Percentiles rank a stretch among this genome's conserved stretches.
Evolutionary conservation across 2,888 invertebrate genomes (phyloP).

Genomic region (Mimumesa dahlbomi): DNA sequence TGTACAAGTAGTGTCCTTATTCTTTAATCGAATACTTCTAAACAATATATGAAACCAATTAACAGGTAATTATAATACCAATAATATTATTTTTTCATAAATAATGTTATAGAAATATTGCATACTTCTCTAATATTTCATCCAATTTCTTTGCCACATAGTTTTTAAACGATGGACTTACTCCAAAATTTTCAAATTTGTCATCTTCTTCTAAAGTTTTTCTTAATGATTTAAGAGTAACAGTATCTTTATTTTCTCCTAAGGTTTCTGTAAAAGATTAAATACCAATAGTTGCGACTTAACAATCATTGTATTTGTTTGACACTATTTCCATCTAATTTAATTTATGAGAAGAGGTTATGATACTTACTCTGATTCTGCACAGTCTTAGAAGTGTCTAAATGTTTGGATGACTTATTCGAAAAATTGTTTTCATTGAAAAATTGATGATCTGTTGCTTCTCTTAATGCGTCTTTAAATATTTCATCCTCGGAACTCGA

Average conservation of each 20-base stretch:
- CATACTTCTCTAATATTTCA: constrained; percentile 68
- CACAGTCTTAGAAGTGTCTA: background rate
- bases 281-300: too few species aligned
- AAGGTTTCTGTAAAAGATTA: constrained; percentile 4
- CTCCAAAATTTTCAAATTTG: constrained; percentile 65
- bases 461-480: constrained; percentile 60
- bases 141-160: constrained; percentile 71
- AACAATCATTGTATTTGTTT: constrained; percentile 1
- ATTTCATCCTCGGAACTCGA: constrained; percentile 73
- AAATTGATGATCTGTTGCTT: constrained; percentile 70
- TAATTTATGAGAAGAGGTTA: constrained; percentile 24
- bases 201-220: constrained; percentile 45
- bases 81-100: background rate
- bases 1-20: background rate
- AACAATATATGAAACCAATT: constrained; percentile 18
- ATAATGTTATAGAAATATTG: constrained; percentile 1
- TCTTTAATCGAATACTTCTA: constrained; percentile 68
- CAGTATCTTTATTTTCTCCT: background rate
- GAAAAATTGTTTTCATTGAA: constrained; percentile 49
- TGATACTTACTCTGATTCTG: constrained; percentile 12
- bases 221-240: constrained; percentile 38
- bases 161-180: constrained; percentile 65
- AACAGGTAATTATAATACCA: background rate
- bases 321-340: background rate
- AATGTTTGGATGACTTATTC: background rate